Base-by-base conservation (phyloP, 2,113 vertebrate genomes). In the Bubo blakistoni region DNA sequence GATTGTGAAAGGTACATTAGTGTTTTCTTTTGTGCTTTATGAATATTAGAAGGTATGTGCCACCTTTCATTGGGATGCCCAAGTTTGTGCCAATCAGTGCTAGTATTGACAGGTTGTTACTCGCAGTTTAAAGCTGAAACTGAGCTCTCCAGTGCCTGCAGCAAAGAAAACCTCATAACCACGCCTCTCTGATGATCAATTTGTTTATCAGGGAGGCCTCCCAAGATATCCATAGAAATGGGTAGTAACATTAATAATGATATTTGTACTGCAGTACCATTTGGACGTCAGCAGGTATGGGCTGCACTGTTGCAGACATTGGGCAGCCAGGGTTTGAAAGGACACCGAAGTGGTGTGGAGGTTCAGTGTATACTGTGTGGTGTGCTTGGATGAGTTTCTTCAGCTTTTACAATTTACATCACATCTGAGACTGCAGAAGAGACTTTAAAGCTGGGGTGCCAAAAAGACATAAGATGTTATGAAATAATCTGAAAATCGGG, bases 1-100 rank as follows among this genome's bases (percentile, higher is more conserved):
- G 81, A 36, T 98, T 38, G 98, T 99, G 20, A 99, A 99, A 99
- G 99, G 99, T 99, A 98, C 34, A 88, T 95, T 32, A 77, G 54
- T 30, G 10, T 88, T 70, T 91, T 74, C 21, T 49, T 55, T 46
- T 40, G 61, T 40, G 16, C 10, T 49, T 38, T 65, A 21, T 49
- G 22, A 27, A n/a, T 77, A 32, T 24, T 74, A 62, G 36, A 90
- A 44, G 86, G 4, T 14, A 9, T 7, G 18, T 58, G 44, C 10
- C 30, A 36, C 40, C 42, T 19, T 72, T 58, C 55, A 27, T 32
- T 61, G 67, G 40, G 82, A 73, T 69, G 32, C 66, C 76, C 78
- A 44, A 52, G 58, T 19, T 49, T 67, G 30, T 78, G 67, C 70
- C 44, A 42, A 2, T 34, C 55, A 49, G 10, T 27, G 46, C 8